phyloP scores from a whole-genome alignment of 1,140 invertebrate species.

The Drosophila suzukii region DNA sequence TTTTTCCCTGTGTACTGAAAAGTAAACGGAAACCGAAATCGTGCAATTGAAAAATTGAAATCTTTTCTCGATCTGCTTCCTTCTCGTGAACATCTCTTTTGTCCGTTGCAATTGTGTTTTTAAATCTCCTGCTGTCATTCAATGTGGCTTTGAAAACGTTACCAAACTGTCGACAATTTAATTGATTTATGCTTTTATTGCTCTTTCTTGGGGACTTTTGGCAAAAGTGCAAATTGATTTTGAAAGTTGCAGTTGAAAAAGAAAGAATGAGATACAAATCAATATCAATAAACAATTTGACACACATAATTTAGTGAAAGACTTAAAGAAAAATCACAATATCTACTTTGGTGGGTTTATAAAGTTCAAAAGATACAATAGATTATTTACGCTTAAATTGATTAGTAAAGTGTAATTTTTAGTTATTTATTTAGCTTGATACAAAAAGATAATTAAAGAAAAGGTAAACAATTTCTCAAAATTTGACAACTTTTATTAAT shows the following conservation, averaged over 20 bases:
- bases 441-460: not conserved
- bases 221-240: conserved; percentile 43
- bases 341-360: not conserved
- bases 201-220: conserved; percentile 24
- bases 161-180: conserved; percentile 74
- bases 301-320: conserved; percentile 5
- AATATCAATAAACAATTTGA: conserved; percentile 16
- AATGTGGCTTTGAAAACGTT: conserved; percentile 42
- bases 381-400: not conserved
- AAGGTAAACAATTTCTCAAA: not conserved
- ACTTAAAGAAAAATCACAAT: not conserved
- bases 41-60: conserved; percentile 63
- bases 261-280: conserved; percentile 19
- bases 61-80: conserved; percentile 37
- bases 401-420: not conserved
- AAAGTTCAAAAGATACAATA: not conserved
- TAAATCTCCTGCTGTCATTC: conserved; percentile 14
- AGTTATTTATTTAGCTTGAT: not conserved
- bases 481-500: no score
- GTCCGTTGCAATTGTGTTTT: conserved; percentile 23
- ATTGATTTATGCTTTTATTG: conserved; percentile 67
- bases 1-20: conserved; percentile 10
- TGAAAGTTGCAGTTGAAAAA: conserved; percentile 27
- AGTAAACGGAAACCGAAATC: conserved; percentile 69
- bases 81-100: conserved; percentile 32